Base-by-base conservation (phyloP, 2,888 invertebrate species). In the Criorhina ranunculi region DNA sequence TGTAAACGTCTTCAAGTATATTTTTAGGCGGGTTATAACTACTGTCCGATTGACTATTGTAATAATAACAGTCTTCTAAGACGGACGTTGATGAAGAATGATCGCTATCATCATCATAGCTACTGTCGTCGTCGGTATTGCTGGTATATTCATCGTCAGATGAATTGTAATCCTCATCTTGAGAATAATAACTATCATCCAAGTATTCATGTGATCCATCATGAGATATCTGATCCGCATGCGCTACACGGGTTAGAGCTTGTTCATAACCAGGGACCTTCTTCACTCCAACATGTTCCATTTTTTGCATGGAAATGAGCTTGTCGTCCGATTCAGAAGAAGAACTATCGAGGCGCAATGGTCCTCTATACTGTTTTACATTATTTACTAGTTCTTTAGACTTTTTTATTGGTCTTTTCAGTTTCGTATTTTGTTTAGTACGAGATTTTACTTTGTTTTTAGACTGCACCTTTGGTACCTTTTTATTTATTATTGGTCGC, bases 1-100 rank as follows among this genome's bases (percentile, higher is more conserved):
- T 87, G 51, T 88, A 86, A 66, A 89, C 81, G 82, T 90, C 89
- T 75, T 90, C 89, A 8, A 82, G 49, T 5, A 88, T 72, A 72
- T 88, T 59, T 9, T 82, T 76, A 0, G 89, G 89, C 37, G 89
- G 77, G 24, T 70, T 51, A n/a, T 85, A 70, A 1, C 76, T 77
- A 12, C 29, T 33, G 35, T 86, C 86, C 0, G 33, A 44, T 12
- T 44, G 42, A 15, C 24, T 35, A 6, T 66, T 46, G 9, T 37
- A 59, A 5, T 51, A 60, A 5, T 40, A 67, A 42, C 11, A 70
- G 3, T 76, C 53, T 12, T 72, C 67, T 2, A 24, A 33, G 2
- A 15, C 24, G 6, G 8, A 5, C 5, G 40, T 15, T 7, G 17
- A 70, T 7, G n/a, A 19, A 11, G 37, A 6, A 4, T 31, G 12